These are phyloP conservation scores for Apostichopus californicus DNA, from an alignment of 35 echinoderm and acorn worm genomes.

Conservation along the genomic window DNA sequence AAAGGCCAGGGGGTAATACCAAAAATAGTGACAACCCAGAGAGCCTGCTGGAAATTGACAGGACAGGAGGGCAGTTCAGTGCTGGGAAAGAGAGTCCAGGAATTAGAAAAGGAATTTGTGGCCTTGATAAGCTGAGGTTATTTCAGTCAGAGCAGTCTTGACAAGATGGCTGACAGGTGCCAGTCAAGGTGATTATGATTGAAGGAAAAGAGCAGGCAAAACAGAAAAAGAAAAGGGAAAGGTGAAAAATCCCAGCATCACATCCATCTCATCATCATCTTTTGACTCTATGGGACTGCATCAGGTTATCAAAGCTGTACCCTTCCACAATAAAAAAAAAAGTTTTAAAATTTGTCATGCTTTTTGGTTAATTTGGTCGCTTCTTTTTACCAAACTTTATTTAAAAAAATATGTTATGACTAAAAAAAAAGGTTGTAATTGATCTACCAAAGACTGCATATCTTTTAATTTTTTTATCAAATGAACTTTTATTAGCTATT, in stretches of 20 bases:
- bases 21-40: constrained; percentile 55
- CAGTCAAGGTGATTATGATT: constrained; percentile 26
- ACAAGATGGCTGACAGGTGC: constrained; percentile 39
- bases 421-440: too few species aligned
- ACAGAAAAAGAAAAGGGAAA: not conserved
- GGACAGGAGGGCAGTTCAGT: constrained; percentile 34
- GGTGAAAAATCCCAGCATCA: not conserved
- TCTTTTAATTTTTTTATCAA: too few species aligned
- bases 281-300: not conserved
- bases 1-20: constrained; percentile 52
- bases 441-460: too few species aligned
- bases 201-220: not conserved
- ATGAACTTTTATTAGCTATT: too few species aligned
- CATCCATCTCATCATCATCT: not conserved
- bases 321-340: too few species aligned
- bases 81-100: constrained; percentile 5
- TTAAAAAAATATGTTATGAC: too few species aligned
- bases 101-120: constrained; percentile 50
- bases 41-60: constrained; percentile 47
- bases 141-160: constrained; percentile 17
- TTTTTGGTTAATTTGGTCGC: too few species aligned
- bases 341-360: too few species aligned
- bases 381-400: too few species aligned
- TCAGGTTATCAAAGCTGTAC: too few species aligned
- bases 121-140: constrained; percentile 27